phyloP scores from a whole-genome alignment of 2,888 invertebrate genomes.

The Pocota personata region DNA sequence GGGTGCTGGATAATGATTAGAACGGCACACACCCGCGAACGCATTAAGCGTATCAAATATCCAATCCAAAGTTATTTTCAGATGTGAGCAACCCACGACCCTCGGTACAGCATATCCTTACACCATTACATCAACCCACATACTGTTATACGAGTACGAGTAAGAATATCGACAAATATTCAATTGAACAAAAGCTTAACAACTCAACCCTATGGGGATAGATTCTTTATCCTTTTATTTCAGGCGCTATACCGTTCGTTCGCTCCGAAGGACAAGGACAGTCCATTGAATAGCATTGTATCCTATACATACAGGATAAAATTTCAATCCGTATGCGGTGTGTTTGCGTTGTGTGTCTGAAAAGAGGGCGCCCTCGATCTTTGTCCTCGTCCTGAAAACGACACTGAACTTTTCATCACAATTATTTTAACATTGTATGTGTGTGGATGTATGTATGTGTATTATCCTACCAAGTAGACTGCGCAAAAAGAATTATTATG shows the following conservation, averaged over 20 bases:
- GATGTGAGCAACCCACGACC: not conserved
- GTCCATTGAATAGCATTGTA: constrained; percentile 61
- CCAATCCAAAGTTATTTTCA: not conserved
- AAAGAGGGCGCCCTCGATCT: constrained; percentile 62
- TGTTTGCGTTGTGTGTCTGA: constrained; percentile 45
- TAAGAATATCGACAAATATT: constrained; percentile 17
- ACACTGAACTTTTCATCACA: constrained; percentile 69
- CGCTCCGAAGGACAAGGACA: constrained; percentile 58
- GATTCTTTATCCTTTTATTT: constrained; percentile 19
- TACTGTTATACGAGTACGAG: not conserved
- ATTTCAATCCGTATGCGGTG: not conserved
- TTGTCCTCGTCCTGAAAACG: constrained; percentile 66
- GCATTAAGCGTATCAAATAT: constrained; percentile 6
- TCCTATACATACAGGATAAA: constrained; percentile 2
- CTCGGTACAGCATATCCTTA: not conserved
- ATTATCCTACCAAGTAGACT: constrained; percentile 31
- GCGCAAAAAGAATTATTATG: constrained; percentile 47
- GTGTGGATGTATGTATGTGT: not conserved
- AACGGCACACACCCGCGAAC: not conserved
- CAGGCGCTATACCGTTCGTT: not conserved
- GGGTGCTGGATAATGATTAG: not conserved
- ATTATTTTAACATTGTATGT: constrained; percentile 23
- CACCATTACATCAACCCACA: not conserved
- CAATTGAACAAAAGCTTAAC: constrained; percentile 42
- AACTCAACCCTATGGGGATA: constrained; percentile 12